Conservation (phyloP, 2,113 vertebrate species). For the Sander vitreus region DNA sequence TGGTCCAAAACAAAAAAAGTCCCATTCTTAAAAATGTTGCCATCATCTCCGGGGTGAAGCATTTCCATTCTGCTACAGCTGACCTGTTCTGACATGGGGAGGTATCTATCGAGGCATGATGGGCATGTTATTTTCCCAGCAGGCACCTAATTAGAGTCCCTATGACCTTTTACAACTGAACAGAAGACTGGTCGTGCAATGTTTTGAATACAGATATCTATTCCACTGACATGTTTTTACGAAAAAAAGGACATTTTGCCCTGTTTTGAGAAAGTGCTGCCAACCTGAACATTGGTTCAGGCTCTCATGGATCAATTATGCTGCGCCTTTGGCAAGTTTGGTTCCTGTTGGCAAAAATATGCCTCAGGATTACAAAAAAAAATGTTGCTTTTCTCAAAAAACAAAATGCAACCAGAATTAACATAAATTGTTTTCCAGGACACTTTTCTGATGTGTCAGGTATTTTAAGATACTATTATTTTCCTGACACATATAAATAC, state of each 20-base stretch:
- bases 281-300: slow-evolving; percentile 28
- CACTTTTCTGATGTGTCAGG: background rate
- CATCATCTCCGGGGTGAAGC: slow-evolving; percentile 33
- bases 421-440: slow-evolving; percentile 1
- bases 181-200: slow-evolving; percentile 57
- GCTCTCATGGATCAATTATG: slow-evolving; percentile 32
- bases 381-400: background rate
- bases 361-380: background rate
- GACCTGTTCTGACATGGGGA: slow-evolving; percentile 65
- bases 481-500: background rate
- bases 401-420: background rate
- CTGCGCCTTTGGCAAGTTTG: slow-evolving; percentile 15
- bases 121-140: slow-evolving; percentile 77
- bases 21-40: background rate
- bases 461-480: background rate
- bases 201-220: slow-evolving; percentile 75
- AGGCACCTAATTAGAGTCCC: slow-evolving; percentile 77
- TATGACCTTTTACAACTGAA: slow-evolving; percentile 77
- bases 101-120: slow-evolving; percentile 60
- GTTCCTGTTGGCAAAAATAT: slow-evolving; percentile 18
- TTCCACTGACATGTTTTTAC: slow-evolving; percentile 52
- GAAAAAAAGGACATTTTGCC: slow-evolving; percentile 33
- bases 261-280: slow-evolving; percentile 43
- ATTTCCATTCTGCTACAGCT: slow-evolving; percentile 57
- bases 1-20: slow-evolving; percentile 5